phyloP scores from a whole-genome alignment of 2,113 vertebrate species.

The Struthio camelus region DNA sequence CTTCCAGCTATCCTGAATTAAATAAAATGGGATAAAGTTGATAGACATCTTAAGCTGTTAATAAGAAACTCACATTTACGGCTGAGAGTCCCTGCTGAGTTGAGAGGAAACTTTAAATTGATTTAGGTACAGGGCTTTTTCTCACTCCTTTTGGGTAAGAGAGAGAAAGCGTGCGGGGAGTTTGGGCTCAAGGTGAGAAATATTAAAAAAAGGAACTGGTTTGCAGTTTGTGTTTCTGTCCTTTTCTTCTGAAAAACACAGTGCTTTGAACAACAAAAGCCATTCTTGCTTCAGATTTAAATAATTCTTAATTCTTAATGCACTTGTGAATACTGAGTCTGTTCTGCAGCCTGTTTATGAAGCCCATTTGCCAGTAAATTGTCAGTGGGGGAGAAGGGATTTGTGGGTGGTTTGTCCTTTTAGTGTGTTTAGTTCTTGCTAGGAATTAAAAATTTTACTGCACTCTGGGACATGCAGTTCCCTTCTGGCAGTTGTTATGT shows the following conservation, averaged over 20 bases:
- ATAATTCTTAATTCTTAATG: not conserved
- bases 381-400: not conserved
- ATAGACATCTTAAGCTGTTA: not conserved
- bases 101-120: not conserved
- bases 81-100: not conserved
- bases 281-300: not conserved
- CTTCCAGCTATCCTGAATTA: not conserved
- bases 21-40: not conserved
- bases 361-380: not conserved
- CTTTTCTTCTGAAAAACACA: not conserved
- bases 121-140: not conserved
- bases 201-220: not conserved
- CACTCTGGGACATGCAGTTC: not conserved
- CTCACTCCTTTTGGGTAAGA: not conserved
- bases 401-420: not conserved
- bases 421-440: not conserved
- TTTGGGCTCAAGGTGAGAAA: not conserved
- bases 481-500: not conserved
- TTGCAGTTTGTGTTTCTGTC: not conserved
- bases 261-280: not conserved
- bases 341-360: not conserved
- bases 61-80: not conserved
- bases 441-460: not conserved
- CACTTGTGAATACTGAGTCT: not conserved
- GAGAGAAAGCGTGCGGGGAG: not conserved